Evolutionary conservation across 2,797 vertebrate genomes (phyloP).

Genomic region (Channallabes apus): DNA sequence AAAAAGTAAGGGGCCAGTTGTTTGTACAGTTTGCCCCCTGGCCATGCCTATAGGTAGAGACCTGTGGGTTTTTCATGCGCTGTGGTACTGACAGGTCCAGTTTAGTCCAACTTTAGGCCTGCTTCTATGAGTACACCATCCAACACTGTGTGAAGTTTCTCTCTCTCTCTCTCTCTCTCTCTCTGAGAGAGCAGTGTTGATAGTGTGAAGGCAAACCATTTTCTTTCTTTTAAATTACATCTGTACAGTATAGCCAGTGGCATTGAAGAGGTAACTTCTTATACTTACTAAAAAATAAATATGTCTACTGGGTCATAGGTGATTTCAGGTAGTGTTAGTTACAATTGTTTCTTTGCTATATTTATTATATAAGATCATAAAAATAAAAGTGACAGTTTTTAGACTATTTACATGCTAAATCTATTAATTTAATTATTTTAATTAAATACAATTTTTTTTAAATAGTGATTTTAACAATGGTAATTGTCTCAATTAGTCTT

Average conservation of each 20-base stretch:
- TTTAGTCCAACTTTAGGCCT: conserved; percentile 1
- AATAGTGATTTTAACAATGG: too few relatives aligned
- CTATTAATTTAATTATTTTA: neutral
- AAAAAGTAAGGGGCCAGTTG: neutral
- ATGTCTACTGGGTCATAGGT: neutral
- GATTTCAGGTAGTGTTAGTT: neutral
- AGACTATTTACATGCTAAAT: neutral
- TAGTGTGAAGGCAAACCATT: neutral
- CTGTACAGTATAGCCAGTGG: neutral
- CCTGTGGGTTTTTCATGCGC: neutral
- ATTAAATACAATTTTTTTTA: too few relatives aligned
- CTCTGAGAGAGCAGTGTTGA: neutral
- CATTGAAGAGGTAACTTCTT: neutral
- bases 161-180: too few relatives aligned
- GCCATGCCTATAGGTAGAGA: conserved; percentile 21
- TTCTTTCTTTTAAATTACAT: neutral
- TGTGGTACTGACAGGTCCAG: conserved; percentile 31
- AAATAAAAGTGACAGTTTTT: neutral
- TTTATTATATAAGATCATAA: neutral
- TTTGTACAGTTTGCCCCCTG: conserved; percentile 16
- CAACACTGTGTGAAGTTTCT: neutral
- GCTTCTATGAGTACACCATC: conserved; percentile 11
- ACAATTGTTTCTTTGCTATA: neutral
- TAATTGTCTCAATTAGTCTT: neutral
- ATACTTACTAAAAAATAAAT: neutral